Conservation (phyloP, 1,140 invertebrate genomes). For the Drosophila athabasca region DNA sequence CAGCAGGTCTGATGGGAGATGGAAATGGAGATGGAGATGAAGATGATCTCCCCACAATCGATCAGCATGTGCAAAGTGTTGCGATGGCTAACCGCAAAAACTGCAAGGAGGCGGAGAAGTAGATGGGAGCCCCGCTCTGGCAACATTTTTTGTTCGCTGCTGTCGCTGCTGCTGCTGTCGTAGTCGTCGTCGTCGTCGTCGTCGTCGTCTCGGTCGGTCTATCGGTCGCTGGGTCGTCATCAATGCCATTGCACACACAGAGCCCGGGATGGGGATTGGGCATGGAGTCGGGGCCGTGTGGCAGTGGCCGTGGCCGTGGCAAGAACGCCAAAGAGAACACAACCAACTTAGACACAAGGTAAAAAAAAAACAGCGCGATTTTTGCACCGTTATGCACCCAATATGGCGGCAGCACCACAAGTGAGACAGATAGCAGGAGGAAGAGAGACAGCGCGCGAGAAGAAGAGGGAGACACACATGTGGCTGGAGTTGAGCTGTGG, state of each 20-base stretch:
- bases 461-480: conserved; percentile 50
- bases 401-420: conserved; percentile 66
- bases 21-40: conserved; percentile 43
- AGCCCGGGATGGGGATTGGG: conserved; percentile 3
- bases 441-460: conserved; percentile 16
- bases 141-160: conserved; percentile 59
- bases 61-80: conserved; percentile 57
- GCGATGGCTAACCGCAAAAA: conserved; percentile 32
- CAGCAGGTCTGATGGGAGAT: conserved; percentile 21
- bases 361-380: conserved; percentile 74
- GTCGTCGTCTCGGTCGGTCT: conserved; percentile 49
- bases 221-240: conserved; percentile 81
- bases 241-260: conserved; percentile 57
- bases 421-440: conserved; percentile 4
- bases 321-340: conserved; percentile 13
- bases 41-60: conserved; percentile 43
- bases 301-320: conserved; percentile 20
- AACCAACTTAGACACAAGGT: conserved; percentile 40
- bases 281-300: conserved; percentile 1
- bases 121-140: conserved; percentile 13
- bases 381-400: conserved; percentile 81
- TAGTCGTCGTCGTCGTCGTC: no score
- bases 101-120: background rate
- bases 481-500: conserved; percentile 39
- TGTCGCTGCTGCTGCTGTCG: conserved; percentile 31